A percentile compares a stretch with the other conserved stretches of the same genome.
Conservation (phyloP, 2,113 vertebrate species). For the Poecilia latipinna region DNA sequence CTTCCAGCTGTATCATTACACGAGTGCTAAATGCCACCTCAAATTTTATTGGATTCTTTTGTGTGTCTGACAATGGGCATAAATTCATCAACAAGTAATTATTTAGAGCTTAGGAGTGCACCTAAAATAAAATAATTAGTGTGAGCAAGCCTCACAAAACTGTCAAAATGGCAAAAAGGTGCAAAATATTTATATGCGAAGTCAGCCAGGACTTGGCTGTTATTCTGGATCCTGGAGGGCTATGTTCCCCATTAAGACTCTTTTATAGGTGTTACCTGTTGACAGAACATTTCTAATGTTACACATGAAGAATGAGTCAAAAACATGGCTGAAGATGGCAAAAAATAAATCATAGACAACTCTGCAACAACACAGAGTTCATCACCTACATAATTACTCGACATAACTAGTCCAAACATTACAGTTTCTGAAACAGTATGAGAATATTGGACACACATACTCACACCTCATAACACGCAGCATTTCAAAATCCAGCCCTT, state of each 20-base stretch:
- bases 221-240: background rate
- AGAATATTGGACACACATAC: too few relatives aligned
- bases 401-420: too few relatives aligned
- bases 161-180: background rate
- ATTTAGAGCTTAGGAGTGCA: background rate
- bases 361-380: too few relatives aligned
- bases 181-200: background rate
- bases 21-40: background rate
- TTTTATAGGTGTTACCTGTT: slow-evolving; percentile 5
- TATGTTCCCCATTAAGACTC: background rate
- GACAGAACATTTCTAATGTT: slow-evolving; percentile 13
- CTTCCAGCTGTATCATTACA: slow-evolving; percentile 16
- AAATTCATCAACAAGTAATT: background rate
- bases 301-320: background rate
- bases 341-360: background rate
- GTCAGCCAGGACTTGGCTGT: slow-evolving; percentile 5
- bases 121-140: background rate
- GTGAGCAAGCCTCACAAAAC: background rate
- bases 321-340: background rate
- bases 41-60: background rate
- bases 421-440: too few relatives aligned
- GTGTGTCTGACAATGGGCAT: background rate
- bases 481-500: too few relatives aligned
- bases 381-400: too few relatives aligned
- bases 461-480: too few relatives aligned